phyloP scores from a whole-genome alignment of 2,888 invertebrate species.

The Drosophila fulvimacula region DNA sequence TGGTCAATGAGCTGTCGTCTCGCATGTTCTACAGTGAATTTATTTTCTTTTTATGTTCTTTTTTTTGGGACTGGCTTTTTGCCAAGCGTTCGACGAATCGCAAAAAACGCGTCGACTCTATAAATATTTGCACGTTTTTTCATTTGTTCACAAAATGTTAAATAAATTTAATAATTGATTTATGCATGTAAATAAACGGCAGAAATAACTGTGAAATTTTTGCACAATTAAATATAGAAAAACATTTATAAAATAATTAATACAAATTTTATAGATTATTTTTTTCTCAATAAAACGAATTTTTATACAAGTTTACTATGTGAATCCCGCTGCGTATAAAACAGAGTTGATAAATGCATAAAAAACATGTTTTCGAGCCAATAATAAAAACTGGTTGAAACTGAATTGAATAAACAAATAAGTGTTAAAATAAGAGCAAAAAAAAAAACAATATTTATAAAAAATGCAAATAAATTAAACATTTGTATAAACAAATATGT shows the following conservation, averaged over 20 bases:
- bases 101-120: slow-evolving; percentile 22
- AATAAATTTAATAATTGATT: not conserved
- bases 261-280: not conserved
- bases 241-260: not conserved
- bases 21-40: slow-evolving; percentile 24
- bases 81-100: slow-evolving; percentile 20
- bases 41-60: not conserved
- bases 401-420: slow-evolving; percentile 1
- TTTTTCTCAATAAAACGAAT: not conserved
- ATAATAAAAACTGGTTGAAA: slow-evolving; percentile 13
- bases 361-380: slow-evolving; percentile 3
- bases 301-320: not conserved
- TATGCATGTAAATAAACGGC: not conserved
- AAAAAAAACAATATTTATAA: not conserved
- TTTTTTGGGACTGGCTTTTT: slow-evolving; percentile 16
- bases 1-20: slow-evolving; percentile 21
- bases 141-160: not conserved
- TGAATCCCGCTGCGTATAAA: slow-evolving; percentile 7
- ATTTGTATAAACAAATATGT: not conserved
- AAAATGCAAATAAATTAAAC: not conserved
- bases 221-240: no score
- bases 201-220: not conserved
- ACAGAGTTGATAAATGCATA: slow-evolving; percentile 8
- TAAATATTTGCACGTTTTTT: slow-evolving; percentile 49
- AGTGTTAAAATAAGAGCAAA: slow-evolving; percentile 3